Conservation (phyloP, 1,140 invertebrate species). For the Alviniconcha marisindica region DNA sequence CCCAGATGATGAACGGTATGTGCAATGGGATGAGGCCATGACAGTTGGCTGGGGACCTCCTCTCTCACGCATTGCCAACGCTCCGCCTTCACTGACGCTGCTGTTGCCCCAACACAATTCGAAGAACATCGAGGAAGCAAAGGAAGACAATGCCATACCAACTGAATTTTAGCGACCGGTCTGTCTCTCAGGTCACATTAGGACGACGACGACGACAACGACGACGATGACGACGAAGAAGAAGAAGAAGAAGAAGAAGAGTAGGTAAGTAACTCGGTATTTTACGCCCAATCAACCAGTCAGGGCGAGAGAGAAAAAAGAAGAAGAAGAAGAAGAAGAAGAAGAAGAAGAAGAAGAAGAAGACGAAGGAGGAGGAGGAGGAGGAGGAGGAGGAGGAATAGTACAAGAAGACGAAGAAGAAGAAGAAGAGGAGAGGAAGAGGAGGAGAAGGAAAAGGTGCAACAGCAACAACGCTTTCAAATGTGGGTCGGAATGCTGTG, state of each 20-base stretch:
- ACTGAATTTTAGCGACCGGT: not conserved
- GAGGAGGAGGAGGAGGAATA: not conserved
- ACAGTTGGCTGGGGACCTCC: too few species aligned
- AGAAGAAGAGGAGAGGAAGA: not conserved
- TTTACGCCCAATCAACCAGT: not conserved
- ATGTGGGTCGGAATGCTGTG: not conserved
- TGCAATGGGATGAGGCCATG: too few species aligned
- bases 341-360: not conserved
- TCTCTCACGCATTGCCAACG: too few species aligned
- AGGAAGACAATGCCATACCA: not conserved
- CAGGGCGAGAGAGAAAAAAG: not conserved
- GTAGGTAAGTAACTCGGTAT: not conserved
- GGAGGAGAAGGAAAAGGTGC: not conserved
- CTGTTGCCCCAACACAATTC: too few species aligned
- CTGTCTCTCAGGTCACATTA: not conserved
- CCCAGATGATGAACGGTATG: too few species aligned
- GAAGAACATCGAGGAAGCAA: too few species aligned
- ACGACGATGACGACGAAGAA: not conserved
- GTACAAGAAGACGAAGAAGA: not conserved
- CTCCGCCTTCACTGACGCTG: too few species aligned
- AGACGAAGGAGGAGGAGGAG: not conserved
- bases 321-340: not conserved
- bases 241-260: not conserved
- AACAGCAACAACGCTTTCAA: too few species aligned
- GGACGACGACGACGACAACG: not conserved